These are phyloP conservation scores for Caenorhabditis angaria DNA, from an alignment of 2,888 invertebrate genomes.

Conservation along the genomic window DNA sequence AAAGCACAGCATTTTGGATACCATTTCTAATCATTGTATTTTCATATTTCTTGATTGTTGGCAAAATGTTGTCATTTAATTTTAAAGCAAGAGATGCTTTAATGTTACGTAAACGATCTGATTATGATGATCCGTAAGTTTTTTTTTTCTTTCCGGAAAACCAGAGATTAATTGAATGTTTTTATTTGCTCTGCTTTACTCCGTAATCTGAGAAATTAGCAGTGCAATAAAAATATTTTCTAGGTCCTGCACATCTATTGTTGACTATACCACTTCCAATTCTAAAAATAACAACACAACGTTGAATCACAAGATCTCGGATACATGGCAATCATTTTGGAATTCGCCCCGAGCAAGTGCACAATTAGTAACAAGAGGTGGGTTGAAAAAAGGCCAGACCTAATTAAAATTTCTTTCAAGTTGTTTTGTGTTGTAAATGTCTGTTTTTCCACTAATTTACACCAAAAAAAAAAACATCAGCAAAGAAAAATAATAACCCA, in stretches of 20 bases:
- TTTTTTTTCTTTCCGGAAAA: not conserved
- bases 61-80: conserved; percentile 34
- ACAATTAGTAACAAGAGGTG: not conserved
- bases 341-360: not conserved
- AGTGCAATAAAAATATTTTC: not conserved
- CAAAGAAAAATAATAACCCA: not conserved
- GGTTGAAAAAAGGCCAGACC: too few relatives aligned
- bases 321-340: not conserved
- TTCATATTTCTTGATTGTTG: conserved; percentile 39
- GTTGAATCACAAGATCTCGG: not conserved
- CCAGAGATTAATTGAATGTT: too few relatives aligned
- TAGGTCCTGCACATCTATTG: not conserved
- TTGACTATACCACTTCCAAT: not conserved
- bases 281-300: too few relatives aligned
- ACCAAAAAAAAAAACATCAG: not conserved
- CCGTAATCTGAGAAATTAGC: too few relatives aligned
- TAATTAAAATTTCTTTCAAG: too few relatives aligned
- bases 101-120: not conserved
- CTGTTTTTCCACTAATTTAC: too few relatives aligned
- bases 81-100: not conserved
- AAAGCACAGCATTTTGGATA: conserved; percentile 45
- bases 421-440: too few relatives aligned
- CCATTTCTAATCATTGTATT: conserved; percentile 34
- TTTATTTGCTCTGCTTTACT: too few relatives aligned
- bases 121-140: conserved; percentile 6